A percentile compares a stretch with the other conserved stretches of the same genome.
phyloP scores from a whole-genome alignment of 2,113 vertebrate species.

The Ornithorhynchus anatinus region DNA sequence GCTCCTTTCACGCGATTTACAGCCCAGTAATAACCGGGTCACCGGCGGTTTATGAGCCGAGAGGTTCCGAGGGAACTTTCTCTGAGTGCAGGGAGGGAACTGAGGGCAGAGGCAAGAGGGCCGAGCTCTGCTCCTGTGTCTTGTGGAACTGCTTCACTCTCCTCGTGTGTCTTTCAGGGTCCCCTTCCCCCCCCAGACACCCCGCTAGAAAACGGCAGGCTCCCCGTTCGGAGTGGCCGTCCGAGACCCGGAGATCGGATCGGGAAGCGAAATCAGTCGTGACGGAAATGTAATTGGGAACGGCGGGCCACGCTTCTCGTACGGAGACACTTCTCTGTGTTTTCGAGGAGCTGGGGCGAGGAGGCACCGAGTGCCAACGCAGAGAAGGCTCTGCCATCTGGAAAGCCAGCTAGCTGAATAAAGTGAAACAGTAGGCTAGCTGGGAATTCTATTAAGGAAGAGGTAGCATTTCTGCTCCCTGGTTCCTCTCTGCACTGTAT shows the following conservation, averaged over 20 bases:
- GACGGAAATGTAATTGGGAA: neutral
- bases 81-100: neutral
- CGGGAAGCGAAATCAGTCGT: slow-evolving; percentile 13
- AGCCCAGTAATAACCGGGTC: slow-evolving; percentile 28
- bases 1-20: slow-evolving; percentile 5
- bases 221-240: neutral
- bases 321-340: neutral
- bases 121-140: neutral
- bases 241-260: neutral
- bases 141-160: neutral
- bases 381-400: neutral
- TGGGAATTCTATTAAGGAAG: neutral
- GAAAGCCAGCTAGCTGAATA: neutral
- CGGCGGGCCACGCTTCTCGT: neutral
- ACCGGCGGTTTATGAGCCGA: neutral
- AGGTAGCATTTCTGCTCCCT: neutral
- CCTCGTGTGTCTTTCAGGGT: neutral
- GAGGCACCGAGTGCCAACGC: no score
- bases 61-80: neutral
- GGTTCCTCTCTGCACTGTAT: neutral
- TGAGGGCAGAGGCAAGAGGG: neutral
- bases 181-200: neutral
- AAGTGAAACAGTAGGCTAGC: neutral
- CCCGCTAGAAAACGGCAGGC: neutral
- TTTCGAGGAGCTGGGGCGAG: neutral